Evolutionary conservation across 2,113 vertebrate genomes (phyloP).

Genomic region (Cebidichthys violaceus): DNA sequence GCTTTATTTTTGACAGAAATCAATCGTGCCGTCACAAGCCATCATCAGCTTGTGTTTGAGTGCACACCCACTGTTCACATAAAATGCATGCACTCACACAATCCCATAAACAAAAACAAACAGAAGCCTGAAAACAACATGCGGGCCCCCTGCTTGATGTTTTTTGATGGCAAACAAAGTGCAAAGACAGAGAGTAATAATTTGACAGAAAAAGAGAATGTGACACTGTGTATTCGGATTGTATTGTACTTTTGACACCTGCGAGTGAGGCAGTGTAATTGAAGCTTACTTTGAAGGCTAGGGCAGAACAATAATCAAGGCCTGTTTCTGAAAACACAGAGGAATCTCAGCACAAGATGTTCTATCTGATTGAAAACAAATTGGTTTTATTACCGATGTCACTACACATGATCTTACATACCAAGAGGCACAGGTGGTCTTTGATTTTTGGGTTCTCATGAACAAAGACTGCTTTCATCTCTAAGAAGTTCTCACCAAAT

Average conservation of each 20-base stretch:
- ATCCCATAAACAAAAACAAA: slow-evolving; percentile 62
- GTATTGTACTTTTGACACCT: slow-evolving; percentile 78
- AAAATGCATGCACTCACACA: slow-evolving; percentile 50
- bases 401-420: slow-evolving; percentile 61
- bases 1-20: slow-evolving; percentile 67
- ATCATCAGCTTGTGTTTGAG: slow-evolving; percentile 62
- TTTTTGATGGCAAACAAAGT: slow-evolving; percentile 72
- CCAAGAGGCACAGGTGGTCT: slow-evolving; percentile 51
- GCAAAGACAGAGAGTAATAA: slow-evolving; percentile 68
- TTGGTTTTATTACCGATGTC: slow-evolving; percentile 74
- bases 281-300: slow-evolving; percentile 80
- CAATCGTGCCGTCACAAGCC: slow-evolving; percentile 62
- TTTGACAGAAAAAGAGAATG: slow-evolving; percentile 71
- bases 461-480: slow-evolving; percentile 64
- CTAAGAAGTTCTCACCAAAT: slow-evolving; percentile 44
- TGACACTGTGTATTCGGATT: slow-evolving; percentile 69
- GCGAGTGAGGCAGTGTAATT: slow-evolving; percentile 71
- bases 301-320: slow-evolving; percentile 78
- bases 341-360: slow-evolving; percentile 66
- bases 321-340: slow-evolving; percentile 69
- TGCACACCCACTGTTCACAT: slow-evolving; percentile 50
- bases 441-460: slow-evolving; percentile 61
- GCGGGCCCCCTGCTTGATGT: slow-evolving; percentile 61
- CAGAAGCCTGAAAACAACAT: slow-evolving; percentile 60
- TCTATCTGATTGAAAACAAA: slow-evolving; percentile 80